Base-by-base conservation (phyloP, 2,113 vertebrate species). In the Ceyx cyanopectus region DNA sequence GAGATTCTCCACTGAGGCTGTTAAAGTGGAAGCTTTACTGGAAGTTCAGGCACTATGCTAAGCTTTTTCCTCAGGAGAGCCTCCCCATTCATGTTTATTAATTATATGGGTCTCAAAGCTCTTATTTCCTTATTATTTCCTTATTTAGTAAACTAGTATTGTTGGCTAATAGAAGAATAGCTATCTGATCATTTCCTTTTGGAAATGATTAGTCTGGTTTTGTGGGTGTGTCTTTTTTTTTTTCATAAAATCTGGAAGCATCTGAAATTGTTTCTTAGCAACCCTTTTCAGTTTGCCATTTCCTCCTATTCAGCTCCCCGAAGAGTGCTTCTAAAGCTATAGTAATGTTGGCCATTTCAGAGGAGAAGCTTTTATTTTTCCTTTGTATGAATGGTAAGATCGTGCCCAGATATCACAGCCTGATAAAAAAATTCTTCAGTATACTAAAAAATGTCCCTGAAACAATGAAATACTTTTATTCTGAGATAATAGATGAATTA, bases 251-350 rank as follows among this genome's bases (percentile, higher is more conserved):
- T 86, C 54, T 89, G 58, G 40, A 79, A 87, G 63, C 29, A 90
- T 92, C 74, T 73, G 70, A 85, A 85, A 89, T 93, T 62, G 91
- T 92, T 93, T 87, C 92, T 93, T 93, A 94, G 92, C 94, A 96
- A 94, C 78, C 37, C 37, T 37, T 74, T 90, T 76, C 76, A 76
- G 34, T 76, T 88, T 86, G 50, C 63, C 54, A 45, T 73, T 90
- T 86, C 69, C 74, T 90, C 87, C 58, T 76, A 81, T 88, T 91
- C 62, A 82, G 60, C 15, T 92, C 67, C 63, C 46, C 24, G 40
- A 74, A 76, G 74, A 70, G 30, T 29, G 30, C 18, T 93, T 93
- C 70, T 81, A 81, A 89, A 87, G 58, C 56, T 60, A n/a, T 27
- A 86, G 74, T 69, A 68, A 50, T 27, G 19, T 50, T 92, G 37